phyloP scores from a whole-genome alignment of 23 tunicate genomes.

The Aplidium turbinatum region DNA sequence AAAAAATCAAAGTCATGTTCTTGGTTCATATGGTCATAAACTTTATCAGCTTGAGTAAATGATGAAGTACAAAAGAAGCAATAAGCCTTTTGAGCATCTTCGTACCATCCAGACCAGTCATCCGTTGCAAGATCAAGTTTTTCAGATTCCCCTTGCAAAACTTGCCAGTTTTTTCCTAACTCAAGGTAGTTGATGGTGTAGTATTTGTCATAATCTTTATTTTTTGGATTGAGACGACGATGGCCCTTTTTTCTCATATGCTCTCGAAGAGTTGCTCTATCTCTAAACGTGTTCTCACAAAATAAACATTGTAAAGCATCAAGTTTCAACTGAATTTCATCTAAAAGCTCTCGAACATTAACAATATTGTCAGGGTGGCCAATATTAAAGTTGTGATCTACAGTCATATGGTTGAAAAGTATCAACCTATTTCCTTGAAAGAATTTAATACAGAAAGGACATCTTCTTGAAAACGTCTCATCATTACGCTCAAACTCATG shows the following conservation, averaged over 20 bases:
- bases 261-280: constrained; percentile 73
- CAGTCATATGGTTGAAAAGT: constrained; percentile 90
- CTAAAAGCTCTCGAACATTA: constrained; percentile 76
- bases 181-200: constrained; percentile 91
- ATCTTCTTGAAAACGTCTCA: constrained; percentile 63
- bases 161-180: constrained; percentile 84
- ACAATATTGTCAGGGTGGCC: constrained; percentile 97
- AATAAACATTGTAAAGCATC: constrained; percentile 74
- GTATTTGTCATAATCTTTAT: constrained; percentile 82
- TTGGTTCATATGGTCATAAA: constrained; percentile 73
- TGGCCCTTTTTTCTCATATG: constrained; percentile 97
- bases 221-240: constrained; percentile 80
- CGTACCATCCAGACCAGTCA: constrained; percentile 93
- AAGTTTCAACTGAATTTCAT: constrained; percentile 66
- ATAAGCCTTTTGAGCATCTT: constrained; percentile 57
- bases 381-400: constrained; percentile 86
- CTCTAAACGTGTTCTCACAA: constrained; percentile 92
- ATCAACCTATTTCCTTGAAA: constrained; percentile 77
- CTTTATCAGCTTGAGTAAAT: constrained; percentile 38
- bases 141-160: constrained; percentile 76
- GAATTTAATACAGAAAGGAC: constrained; percentile 82
- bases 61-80: constrained; percentile 79
- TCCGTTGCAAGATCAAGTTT: constrained; percentile 42
- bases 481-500: constrained; percentile 84
- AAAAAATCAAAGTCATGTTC: constrained; percentile 76